Base-by-base conservation (phyloP, 2,113 vertebrate species). In the Syrmaticus mikado region DNA sequence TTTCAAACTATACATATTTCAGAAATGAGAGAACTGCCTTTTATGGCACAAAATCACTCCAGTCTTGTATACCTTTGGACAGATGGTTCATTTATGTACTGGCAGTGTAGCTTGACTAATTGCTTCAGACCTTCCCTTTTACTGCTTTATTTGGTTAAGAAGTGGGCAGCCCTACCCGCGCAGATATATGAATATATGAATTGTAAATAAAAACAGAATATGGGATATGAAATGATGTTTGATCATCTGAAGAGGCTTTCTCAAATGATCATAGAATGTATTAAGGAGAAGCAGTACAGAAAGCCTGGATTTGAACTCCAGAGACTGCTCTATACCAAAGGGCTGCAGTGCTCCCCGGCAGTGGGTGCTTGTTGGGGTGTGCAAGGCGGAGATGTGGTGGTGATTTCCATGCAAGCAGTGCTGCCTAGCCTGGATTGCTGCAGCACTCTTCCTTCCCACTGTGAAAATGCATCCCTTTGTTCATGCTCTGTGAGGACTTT, bases 31-130 rank as follows among this genome's bases (percentile, higher is more conserved):
- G 61, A 83, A 46, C 64, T 81, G 75, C 84, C 92, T 93, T 40
- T 64, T 43, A 8, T 61, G 87, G 55, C 79, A 92, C 52, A 52
- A 80, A 70, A 55, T 1, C 60, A 40, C 6, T 25, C 57, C 92
- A 85, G 34, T 93, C 79, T 34, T 77, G 7, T 53, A 72, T 91
- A 92, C 95, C 87, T 95, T 94, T 68, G 88, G 94, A 90, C 96
- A 96, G 95, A 96, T 96, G 95, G 93, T 90, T 91, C 86, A 48
- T 92, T 94, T 88, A 84, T 88, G 90, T 79, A 17, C 86, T 95
- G 88, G 90, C 95, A 95, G 25, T 46, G 43, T 32, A 90, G 66
- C 92, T 84, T 93, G 38, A 50, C 88, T 96, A 88, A 96, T 92
- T 96, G 70, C 92, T 95, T 86, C 34, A 93, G 87, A 81, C 95